Base-by-base conservation (phyloP, 1,140 invertebrate genomes). In the Drosophila arawakana region DNA sequence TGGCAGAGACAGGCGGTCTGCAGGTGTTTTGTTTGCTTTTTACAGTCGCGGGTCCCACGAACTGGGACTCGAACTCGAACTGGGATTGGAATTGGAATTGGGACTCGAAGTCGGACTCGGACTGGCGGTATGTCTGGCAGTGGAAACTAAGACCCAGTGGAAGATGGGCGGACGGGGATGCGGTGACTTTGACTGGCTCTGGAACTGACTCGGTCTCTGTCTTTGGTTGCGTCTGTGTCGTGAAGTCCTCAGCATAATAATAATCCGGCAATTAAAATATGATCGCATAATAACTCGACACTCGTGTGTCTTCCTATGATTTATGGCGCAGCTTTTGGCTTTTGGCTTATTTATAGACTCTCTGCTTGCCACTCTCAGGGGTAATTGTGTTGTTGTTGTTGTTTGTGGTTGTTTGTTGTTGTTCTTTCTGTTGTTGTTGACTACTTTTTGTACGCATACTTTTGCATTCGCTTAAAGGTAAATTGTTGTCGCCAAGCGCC, bases 191-290 rank as follows among this genome's bases (percentile, higher is more conserved):
- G 50, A 47, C 68, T 57, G 57, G 39, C 34, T 21, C 21, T 58
- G 30, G 15, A 30, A 41, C 44, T 50, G 44, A 30, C n/a, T 41
- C 54, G 15, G 39, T 57, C 44, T 37, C 15, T 49, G 50, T 70
- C 44, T 34, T 44, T 73, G 61, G 59, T 49, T 46, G 63, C 39
- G 55, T 61, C 39, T 71, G 35, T n/a, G 13, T 47, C 35, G 30
- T 10, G 13, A 21, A 62, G 72, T 74, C 73, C 59, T 52, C 65
- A 68, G 84, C 84, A 89, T 90, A 89, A 89, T 89, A 89, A 89
- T 89, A 89, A 89, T 89, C 85, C 84, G 75, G 84, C 84, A 89
- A 89, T 89, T 89, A 89, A 89, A 89, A 89, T 89, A 89, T 89
- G 84, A 89, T 89, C 84, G 81, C 84, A 89, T 89, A 89, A 89